phyloP scores from a whole-genome alignment of 2,888 invertebrate species.

The Abrostola tripartita region DNA sequence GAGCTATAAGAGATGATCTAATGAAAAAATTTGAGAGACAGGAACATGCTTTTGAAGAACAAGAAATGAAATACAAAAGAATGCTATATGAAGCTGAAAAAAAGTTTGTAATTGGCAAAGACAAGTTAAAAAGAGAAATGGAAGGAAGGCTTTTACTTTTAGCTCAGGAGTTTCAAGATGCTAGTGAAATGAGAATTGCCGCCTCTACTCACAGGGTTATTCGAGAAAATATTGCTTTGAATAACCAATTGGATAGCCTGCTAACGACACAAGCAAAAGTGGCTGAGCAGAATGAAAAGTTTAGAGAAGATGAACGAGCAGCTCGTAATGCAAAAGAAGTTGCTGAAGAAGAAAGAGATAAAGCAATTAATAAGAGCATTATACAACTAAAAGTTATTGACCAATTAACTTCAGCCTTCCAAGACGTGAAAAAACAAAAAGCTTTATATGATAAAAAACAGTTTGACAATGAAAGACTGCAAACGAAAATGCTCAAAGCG shows the following conservation, averaged over 20 bases:
- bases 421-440: slow-evolving; percentile 84
- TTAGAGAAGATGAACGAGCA: slow-evolving; percentile 88
- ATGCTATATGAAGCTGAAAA: slow-evolving; percentile 93
- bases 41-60: slow-evolving; percentile 92
- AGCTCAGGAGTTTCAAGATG: slow-evolving; percentile 95
- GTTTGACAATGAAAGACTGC: slow-evolving; percentile 75
- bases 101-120: slow-evolving; percentile 93
- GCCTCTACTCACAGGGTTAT: slow-evolving; percentile 96
- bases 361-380: slow-evolving; percentile 88
- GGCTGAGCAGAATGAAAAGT: slow-evolving; percentile 89
- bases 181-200: slow-evolving; percentile 95
- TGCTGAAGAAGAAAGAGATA: slow-evolving; percentile 89
- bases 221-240: slow-evolving; percentile 94
- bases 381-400: slow-evolving; percentile 91
- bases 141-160: slow-evolving; percentile 93
- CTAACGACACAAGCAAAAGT: slow-evolving; percentile 90
- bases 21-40: slow-evolving; percentile 94
- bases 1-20: slow-evolving; percentile 94
- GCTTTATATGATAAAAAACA: slow-evolving; percentile 78
- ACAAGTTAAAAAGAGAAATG: slow-evolving; percentile 95
- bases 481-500: slow-evolving; percentile 73
- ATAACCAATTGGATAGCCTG: slow-evolving; percentile 92
- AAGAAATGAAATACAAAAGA: slow-evolving; percentile 93
- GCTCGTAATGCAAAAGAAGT: slow-evolving; percentile 87
- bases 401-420: slow-evolving; percentile 88